Conservation (phyloP, 2,113 vertebrate species). For the Solea solea region DNA sequence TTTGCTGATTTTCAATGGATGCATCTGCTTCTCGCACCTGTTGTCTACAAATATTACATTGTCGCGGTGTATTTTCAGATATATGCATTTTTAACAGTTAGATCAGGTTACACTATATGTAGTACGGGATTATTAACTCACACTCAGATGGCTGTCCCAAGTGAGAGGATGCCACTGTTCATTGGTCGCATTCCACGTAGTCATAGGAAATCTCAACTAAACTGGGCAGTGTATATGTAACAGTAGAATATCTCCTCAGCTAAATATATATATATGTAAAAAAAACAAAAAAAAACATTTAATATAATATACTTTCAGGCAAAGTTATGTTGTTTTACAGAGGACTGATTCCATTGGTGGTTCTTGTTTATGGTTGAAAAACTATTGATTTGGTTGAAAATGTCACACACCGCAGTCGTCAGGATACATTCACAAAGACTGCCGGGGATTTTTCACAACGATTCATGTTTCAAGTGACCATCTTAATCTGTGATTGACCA, state of each 20-base stretch:
- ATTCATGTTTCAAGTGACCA: neutral
- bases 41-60: slow-evolving; percentile 53
- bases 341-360: slow-evolving; percentile 39
- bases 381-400: slow-evolving; percentile 3
- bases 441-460: neutral
- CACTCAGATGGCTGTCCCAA: slow-evolving; percentile 37
- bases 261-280: neutral
- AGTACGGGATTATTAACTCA: slow-evolving; percentile 34
- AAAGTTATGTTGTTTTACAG: slow-evolving; percentile 24
- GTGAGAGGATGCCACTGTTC: slow-evolving; percentile 52
- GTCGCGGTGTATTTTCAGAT: slow-evolving; percentile 65
- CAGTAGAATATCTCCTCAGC: slow-evolving; percentile 53
- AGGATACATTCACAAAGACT: neutral
- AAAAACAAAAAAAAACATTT: neutral
- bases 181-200: slow-evolving; percentile 47
- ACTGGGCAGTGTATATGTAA: slow-evolving; percentile 6
- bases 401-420: neutral
- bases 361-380: slow-evolving; percentile 5
- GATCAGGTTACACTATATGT: slow-evolving; percentile 62
- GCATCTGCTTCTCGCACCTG: slow-evolving; percentile 66
- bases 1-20: slow-evolving; percentile 61
- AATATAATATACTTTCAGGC: neutral
- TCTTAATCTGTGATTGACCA: slow-evolving; percentile 7
- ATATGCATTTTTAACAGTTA: slow-evolving; percentile 71
- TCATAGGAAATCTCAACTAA: slow-evolving; percentile 35